Percentiles rank a stretch among this genome's conserved stretches.
These are phyloP conservation scores for Drosophila kikkawai DNA, from an alignment of 1,140 invertebrate genomes.

Conservation along the genomic window DNA sequence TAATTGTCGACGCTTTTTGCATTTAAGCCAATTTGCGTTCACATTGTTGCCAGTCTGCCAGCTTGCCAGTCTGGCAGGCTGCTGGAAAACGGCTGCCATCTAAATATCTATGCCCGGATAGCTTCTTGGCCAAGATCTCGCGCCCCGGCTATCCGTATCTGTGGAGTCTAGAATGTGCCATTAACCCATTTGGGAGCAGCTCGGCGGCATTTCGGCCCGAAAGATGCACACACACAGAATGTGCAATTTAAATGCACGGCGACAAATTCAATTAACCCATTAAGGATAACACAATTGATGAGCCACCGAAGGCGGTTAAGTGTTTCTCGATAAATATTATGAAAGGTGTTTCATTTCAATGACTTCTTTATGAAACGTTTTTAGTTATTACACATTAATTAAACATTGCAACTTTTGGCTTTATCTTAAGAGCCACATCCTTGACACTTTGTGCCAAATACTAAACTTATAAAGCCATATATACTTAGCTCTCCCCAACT, in stretches of 20 bases:
- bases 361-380: conserved; percentile 3
- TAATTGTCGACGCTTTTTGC: conserved; percentile 75
- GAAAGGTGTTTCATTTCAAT: background rate
- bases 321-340: conserved; percentile 10
- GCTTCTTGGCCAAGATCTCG: conserved; percentile 59
- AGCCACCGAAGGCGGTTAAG: background rate
- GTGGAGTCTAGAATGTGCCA: conserved; percentile 71
- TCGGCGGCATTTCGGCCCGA: conserved; percentile 20
- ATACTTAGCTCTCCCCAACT: background rate
- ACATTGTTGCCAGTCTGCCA: conserved; percentile 46
- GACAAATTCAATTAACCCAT: conserved; percentile 47
- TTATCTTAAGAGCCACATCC: background rate
- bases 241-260: conserved; percentile 31
- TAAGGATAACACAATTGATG: conserved; percentile 36
- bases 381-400: background rate
- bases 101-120: conserved; percentile 71
- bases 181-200: conserved; percentile 71
- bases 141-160: conserved; percentile 30
- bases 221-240: conserved; percentile 53
- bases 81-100: conserved; percentile 60
- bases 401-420: background rate
- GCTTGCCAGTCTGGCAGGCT: conserved; percentile 26
- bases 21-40: conserved; percentile 77
- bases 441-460: conserved; percentile 8
- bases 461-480: background rate